These are phyloP conservation scores for Trichomycterus rosablanca DNA, from an alignment of 2,113 vertebrate species.

Conservation along the genomic window DNA sequence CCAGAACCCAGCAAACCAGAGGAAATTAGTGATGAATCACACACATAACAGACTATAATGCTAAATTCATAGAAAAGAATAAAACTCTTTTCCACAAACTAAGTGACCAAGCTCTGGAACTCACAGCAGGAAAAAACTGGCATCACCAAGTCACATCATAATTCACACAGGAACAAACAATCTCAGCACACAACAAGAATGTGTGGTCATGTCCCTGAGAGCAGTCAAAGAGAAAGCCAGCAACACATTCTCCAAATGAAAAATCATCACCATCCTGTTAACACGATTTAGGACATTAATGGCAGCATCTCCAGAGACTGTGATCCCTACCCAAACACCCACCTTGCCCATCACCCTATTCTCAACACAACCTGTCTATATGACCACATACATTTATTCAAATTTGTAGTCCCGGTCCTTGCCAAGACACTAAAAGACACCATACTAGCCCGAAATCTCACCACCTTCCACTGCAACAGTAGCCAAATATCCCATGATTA, in stretches of 20 bases:
- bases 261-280: background rate
- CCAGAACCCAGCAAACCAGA: too few species aligned
- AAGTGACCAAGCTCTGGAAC: background rate
- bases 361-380: background rate
- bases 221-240: background rate
- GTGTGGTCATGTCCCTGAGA: background rate
- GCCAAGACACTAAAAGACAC: background rate
- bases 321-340: too few species aligned
- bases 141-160: too few species aligned
- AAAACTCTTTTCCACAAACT: background rate
- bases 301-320: background rate
- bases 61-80: background rate
- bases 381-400: background rate
- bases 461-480: too few species aligned
- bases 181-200: background rate
- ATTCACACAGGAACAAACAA: background rate
- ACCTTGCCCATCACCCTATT: background rate
- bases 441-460: background rate
- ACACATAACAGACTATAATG: background rate
- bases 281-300: background rate
- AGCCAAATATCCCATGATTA: too few species aligned
- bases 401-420: background rate
- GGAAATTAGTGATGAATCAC: too few species aligned
- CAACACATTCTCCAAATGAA: background rate
- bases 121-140: background rate